Evolutionary conservation across 1,140 invertebrate species (phyloP).

Genomic region (Drosophila miranda): DNA sequence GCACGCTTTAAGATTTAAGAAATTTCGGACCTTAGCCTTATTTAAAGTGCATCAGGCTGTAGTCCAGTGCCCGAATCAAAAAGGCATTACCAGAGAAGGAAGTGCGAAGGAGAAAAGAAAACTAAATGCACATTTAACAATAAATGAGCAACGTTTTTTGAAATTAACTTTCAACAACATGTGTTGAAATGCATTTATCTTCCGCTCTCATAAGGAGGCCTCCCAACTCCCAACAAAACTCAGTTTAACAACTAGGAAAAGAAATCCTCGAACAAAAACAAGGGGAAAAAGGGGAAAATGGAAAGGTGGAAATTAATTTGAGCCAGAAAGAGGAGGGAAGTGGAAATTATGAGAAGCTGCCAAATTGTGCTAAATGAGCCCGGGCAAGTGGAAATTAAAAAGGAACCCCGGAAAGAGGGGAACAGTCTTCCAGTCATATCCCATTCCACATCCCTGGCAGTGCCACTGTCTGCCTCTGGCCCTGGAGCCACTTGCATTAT

Average conservation of each 20-base stretch:
- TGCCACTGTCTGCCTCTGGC: slow-evolving; percentile 17
- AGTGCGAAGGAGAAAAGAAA: slow-evolving; percentile 10
- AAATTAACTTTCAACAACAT: slow-evolving; percentile 81
- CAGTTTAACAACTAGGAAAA: slow-evolving; percentile 1
- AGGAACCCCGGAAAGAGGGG: slow-evolving; percentile 10
- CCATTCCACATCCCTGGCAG: background rate
- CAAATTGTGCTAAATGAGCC: slow-evolving; percentile 77
- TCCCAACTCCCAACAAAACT: background rate
- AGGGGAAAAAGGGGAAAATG: slow-evolving; percentile 1
- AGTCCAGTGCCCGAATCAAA: slow-evolving; percentile 46
- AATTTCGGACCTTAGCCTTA: slow-evolving; percentile 21
- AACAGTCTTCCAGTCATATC: slow-evolving; percentile 10
- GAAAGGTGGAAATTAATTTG: slow-evolving; percentile 76
- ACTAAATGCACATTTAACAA: slow-evolving; percentile 70
- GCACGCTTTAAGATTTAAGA: slow-evolving; percentile 26
- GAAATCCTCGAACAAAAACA: slow-evolving; percentile 11
- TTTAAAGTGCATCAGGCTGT: slow-evolving; percentile 54
- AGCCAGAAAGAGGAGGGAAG: slow-evolving; percentile 21
- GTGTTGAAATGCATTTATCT: slow-evolving; percentile 79
- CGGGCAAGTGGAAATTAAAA: slow-evolving; percentile 69
- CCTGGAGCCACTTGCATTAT: slow-evolving; percentile 70
- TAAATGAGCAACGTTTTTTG: slow-evolving; percentile 73
- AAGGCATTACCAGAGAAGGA: slow-evolving; percentile 60
- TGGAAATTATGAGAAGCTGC: slow-evolving; percentile 61
- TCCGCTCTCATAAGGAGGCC: slow-evolving; percentile 50